Evolutionary conservation across 2,113 vertebrate species (phyloP), one percentile per base, ranked within the genome.

Genomic region (Albula glossodonta): DNA sequence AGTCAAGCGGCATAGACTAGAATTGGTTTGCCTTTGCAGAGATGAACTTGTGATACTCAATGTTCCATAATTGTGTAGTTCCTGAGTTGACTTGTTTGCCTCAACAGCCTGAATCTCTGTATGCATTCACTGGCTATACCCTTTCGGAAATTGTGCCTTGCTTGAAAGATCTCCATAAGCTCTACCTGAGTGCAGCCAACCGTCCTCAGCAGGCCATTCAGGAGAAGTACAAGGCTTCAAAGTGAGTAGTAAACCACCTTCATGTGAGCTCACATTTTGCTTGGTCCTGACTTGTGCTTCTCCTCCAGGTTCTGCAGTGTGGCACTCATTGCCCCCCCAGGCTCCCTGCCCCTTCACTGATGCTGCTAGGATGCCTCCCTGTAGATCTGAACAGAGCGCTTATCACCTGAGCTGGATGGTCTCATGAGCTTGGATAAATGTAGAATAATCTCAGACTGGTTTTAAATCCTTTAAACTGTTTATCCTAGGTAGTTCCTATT

Each of bases 91-190:
- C 86, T 85, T 25, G 74, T 86, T 83, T 84, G 8, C 80, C 87
- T 84, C 91, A 82, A 87, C 90, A 99, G 98, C 97, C 98, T 0
- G 96, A 96, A 84, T 88, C 94, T 0, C 95, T 99, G 81, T 90
- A 92, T 88, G 84, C 87, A 0, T 98, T 98, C 87, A 97, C 96
- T 78, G 97, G 97, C 4, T 99, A 98, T 85, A 95, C 96, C 0
- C 85, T 97, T 89, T 93, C 86, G 84, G 96, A 97, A 52, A 96
- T 99, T 77, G 91, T 51, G 4, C 96, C 96, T 66, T 99, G 98
- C 91, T 81, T 98, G 87, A 93, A 85, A 79, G 96, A 96, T 56
- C 96, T 99, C 50, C 96, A 99, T 87, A 95, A 94, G 90, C 91
- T 93, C 0, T 95, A 96, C 90, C 91, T 96, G 12, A 88, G 91